A percentile compares a stretch with the other conserved stretches of the same genome.
Conservation (phyloP, 2,113 vertebrate genomes). For the Lepidothrix coronata region DNA sequence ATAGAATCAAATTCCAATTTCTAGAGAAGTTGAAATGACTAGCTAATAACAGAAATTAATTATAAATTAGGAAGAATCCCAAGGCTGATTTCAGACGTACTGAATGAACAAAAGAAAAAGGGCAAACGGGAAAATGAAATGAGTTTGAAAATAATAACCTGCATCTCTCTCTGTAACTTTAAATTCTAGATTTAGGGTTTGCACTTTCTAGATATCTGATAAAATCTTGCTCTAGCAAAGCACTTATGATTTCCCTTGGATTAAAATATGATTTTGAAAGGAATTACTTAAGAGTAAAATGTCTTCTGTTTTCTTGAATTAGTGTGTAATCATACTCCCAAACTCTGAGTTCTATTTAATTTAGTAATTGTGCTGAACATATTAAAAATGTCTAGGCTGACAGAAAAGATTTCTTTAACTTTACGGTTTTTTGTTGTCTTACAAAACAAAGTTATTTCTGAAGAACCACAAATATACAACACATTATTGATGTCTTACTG, state of each 20-base stretch:
- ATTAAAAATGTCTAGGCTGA: neutral
- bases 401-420: neutral
- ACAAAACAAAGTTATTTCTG: neutral
- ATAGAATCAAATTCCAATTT: conserved; percentile 17
- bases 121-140: neutral
- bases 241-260: neutral
- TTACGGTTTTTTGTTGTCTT: neutral
- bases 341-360: neutral
- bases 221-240: conserved; percentile 2
- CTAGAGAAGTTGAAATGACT: conserved; percentile 10
- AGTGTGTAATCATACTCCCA: neutral
- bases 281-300: neutral
- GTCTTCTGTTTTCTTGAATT: neutral
- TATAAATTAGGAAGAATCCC: conserved; percentile 40
- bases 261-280: neutral
- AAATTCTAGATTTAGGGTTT: neutral
- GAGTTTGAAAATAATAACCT: conserved; percentile 6
- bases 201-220: neutral
- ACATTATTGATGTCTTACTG: neutral
- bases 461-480: neutral
- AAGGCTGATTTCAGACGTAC: conserved; percentile 5
- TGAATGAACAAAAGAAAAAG: neutral
- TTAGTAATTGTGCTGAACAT: neutral
- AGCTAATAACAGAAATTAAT: conserved; percentile 62
- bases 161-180: neutral